Percentiles rank a stretch among this genome's conserved stretches.
phyloP scores from a whole-genome alignment of 2,113 vertebrate genomes.

The Dermatemys mawii region DNA sequence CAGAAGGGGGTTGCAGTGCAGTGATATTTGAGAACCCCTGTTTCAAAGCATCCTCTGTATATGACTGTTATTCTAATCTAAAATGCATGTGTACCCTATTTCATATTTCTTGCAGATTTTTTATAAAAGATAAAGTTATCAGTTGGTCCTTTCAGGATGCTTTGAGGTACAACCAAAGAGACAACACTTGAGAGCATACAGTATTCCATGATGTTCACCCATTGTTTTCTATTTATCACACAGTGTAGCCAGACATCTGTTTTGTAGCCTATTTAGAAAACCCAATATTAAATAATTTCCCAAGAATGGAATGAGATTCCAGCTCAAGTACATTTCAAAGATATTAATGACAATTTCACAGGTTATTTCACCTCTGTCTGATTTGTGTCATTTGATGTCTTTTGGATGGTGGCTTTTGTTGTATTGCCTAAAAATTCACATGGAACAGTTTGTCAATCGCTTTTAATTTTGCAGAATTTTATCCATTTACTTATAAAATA shows the following conservation, averaged over 20 bases:
- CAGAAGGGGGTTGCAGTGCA: no score
- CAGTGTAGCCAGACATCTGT: background rate
- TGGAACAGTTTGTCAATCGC: background rate
- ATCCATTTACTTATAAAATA: slow-evolving; percentile 13
- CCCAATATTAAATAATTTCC: background rate
- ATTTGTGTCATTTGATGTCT: background rate
- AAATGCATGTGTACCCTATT: background rate
- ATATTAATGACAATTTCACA: background rate
- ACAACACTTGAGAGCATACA: background rate
- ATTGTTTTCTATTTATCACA: background rate
- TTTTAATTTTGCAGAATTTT: slow-evolving; percentile 1
- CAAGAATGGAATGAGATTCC: background rate
- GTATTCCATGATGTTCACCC: background rate
- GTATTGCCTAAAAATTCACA: background rate
- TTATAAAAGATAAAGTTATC: background rate
- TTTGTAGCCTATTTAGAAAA: background rate
- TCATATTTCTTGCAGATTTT: background rate
- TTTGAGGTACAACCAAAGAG: background rate
- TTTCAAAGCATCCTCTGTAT: background rate
- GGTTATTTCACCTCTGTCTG: background rate
- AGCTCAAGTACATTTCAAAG: background rate
- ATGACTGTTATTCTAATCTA: background rate
- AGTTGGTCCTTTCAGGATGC: background rate
- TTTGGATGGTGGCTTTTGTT: background rate
- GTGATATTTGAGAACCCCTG: no score